Evolutionary conservation across 1,140 invertebrate species (phyloP), one percentile per base, ranked within the genome.

Genomic region (Cotesia vestalis): DNA sequence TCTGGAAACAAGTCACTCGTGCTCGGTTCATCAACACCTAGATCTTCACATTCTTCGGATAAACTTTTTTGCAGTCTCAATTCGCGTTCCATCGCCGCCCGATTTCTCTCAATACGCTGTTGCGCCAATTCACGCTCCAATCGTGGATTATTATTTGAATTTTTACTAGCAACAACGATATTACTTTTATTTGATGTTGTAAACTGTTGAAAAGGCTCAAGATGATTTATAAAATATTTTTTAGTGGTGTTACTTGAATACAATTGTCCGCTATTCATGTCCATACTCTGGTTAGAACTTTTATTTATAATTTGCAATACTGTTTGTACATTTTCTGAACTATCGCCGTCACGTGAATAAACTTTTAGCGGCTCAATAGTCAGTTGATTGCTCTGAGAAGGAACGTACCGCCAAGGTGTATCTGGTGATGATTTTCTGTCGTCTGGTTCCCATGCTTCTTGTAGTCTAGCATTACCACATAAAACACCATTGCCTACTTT

Each of bases 1-100:
- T 93, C 92, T 1, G 93, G 93, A 81, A 93, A 93, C 35, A 93
- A 82, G 77, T 94, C 93, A 71, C 91, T 92, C 0, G 92, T 91
- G 57, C 91, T 93, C 0, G 92, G 92, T 52, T 92, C 92, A 74
- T 93, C 92, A 8, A 94, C 92, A 11, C 92, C 92, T 2, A 93
- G 83, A 79, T 93, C 92, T 77, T 93, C 92, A 80, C 92, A 93
- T 79, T 94, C 92, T 78, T 93, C 92, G 0, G 91, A 92, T 4
- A 93, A 80, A 40, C 91, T 92, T 80, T 93, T 93, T 83, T 93
- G 90, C 2, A 89, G 78, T 57, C 85, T 84, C 34, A 90, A 74
- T 77, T 91, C 90, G n/a, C 88, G 83, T 74, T 91, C 90, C 3
- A 90, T 78, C 1, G 88, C 87, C 0, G 88, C 86, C 38, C 88